Conservation (phyloP, 2,888 invertebrate species). For the Microctonus hyperodae region DNA sequence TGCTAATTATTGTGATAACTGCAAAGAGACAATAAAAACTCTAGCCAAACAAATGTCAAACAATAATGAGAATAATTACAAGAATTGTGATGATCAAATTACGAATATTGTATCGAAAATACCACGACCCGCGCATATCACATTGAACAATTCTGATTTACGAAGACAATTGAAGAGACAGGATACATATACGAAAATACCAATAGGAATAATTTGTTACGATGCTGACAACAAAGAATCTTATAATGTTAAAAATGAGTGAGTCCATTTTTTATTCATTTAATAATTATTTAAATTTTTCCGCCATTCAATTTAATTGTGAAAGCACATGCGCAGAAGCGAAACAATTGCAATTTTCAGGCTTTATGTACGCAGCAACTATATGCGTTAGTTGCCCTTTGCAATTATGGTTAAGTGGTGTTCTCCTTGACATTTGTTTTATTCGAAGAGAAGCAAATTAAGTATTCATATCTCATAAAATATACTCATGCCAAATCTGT, state of each 20-base stretch:
- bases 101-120: slow-evolving; percentile 51
- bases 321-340: neutral
- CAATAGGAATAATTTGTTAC: slow-evolving; percentile 50
- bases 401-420: too few relatives aligned
- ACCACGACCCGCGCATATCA: slow-evolving; percentile 56
- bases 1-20: slow-evolving; percentile 70
- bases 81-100: slow-evolving; percentile 36
- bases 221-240: slow-evolving; percentile 57
- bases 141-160: slow-evolving; percentile 45
- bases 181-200: slow-evolving; percentile 60
- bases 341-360: neutral
- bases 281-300: neutral
- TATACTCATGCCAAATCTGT: too few relatives aligned
- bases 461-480: too few relatives aligned
- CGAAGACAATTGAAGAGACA: slow-evolving; percentile 57
- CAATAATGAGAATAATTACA: slow-evolving; percentile 47
- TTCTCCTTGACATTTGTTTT: too few relatives aligned
- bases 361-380: slow-evolving; percentile 1
- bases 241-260: slow-evolving; percentile 53
- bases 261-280: slow-evolving; percentile 29
- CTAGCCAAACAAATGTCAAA: slow-evolving; percentile 63
- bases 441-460: too few relatives aligned
- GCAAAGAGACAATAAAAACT: slow-evolving; percentile 67
- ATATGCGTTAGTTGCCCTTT: too few relatives aligned
- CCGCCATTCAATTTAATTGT: neutral